Evolutionary conservation across 2,888 invertebrate genomes (phyloP), one percentile per base, ranked within the genome.

Genomic region (Agonopterix subpropinquella): DNA sequence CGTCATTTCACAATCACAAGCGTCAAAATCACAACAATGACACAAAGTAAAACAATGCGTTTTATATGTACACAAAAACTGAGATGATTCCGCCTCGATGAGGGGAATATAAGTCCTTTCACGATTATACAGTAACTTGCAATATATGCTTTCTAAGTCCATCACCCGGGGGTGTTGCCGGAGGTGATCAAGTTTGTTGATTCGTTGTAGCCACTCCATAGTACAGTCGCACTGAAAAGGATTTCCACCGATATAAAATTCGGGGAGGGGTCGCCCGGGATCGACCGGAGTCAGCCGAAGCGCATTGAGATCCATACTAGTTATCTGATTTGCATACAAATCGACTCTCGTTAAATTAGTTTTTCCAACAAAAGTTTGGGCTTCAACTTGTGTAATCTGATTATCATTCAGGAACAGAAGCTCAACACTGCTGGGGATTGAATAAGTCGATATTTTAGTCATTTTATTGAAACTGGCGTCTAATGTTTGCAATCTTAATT

Each of bases 1-100:
- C 59, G 95, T 96, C 95, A 97, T 97, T 89, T 97, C 96, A 89
- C 98, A 98, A 86, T 98, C 98, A 89, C 98, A 98, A 47, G 96
- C 96, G 79, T 97, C 97, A 82, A 96, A 98, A 79, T 97, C 97
- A 85, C 98, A 98, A 88, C 98, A 98, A 75, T 96, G 96, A 73
- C 98, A 98, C 56, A 96, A 90, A 10, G 97, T 95, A 80, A 97
- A 97, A 86, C 98, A 98, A 79, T 97, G 96, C 41, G 95, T 94
- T 83, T 94, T 94, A 85, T 98, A 98, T 55, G 94, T 93, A 89
- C 97, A 98, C 64, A 97, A 90, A 84, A 98, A 97, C 81, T 97
- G 96, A 47, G 95, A 94, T 0, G 96, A 93, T 74, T 95, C 94
- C 36, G 95, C 96, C 70, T 96, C 95, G 18, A 96, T 91, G 52